These are phyloP conservation scores for Coleophora flavipennella DNA, from an alignment of 2,888 invertebrate species.

Conservation along the genomic window DNA sequence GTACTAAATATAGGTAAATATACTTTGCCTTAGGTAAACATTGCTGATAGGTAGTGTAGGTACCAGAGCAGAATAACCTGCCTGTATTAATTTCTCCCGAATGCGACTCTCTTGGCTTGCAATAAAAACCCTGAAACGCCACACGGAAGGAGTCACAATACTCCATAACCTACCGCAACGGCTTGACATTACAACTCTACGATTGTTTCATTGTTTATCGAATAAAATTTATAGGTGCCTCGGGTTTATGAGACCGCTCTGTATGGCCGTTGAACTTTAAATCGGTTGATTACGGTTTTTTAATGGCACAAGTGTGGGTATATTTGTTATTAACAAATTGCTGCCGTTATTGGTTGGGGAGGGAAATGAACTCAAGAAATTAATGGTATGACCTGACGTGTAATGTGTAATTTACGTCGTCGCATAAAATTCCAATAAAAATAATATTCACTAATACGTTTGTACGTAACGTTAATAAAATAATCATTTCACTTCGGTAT, in stretches of 20 bases:
- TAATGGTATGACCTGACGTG: too few relatives aligned
- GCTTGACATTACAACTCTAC: slow-evolving; percentile 47
- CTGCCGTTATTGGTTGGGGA: slow-evolving; percentile 17
- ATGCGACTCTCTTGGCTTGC: slow-evolving; percentile 6
- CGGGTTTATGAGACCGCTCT: slow-evolving; percentile 40
- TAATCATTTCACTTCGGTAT: not conserved
- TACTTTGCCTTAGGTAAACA: too few relatives aligned
- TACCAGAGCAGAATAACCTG: too few relatives aligned
- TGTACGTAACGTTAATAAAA: not conserved
- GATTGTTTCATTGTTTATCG: slow-evolving; percentile 66
- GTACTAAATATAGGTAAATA: too few relatives aligned
- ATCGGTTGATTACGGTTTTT: slow-evolving; percentile 63
- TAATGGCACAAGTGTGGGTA: slow-evolving; percentile 46
- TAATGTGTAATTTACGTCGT: too few relatives aligned
- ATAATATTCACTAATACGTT: too few relatives aligned
- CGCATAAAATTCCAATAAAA: too few relatives aligned
- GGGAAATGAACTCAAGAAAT: not conserved
- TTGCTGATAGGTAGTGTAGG: too few relatives aligned
- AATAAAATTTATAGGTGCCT: slow-evolving; percentile 53
- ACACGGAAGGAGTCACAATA: slow-evolving; percentile 48
- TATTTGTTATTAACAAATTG: slow-evolving; percentile 52
- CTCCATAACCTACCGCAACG: slow-evolving; percentile 61
- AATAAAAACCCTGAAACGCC: slow-evolving; percentile 22
- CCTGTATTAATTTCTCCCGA: slow-evolving; percentile 5
- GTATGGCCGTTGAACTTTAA: slow-evolving; percentile 59